phyloP scores from a whole-genome alignment of 2,113 vertebrate species.

The Lonchura striata region DNA sequence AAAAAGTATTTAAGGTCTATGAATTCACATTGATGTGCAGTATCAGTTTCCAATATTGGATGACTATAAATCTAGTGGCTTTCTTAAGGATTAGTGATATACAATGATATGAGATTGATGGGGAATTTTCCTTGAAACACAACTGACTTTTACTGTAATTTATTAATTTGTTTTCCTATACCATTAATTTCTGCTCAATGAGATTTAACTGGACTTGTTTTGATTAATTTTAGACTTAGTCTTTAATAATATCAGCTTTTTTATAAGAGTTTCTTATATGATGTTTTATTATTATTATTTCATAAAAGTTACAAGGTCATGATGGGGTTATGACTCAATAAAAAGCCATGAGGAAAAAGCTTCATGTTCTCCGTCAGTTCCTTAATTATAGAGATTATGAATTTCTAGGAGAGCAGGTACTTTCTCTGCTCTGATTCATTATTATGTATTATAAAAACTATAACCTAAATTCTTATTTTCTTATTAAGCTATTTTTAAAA shows the following conservation, averaged over 20 bases:
- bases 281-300: not conserved
- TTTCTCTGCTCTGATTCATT: not conserved
- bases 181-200: not conserved
- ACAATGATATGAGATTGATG: accelerated
- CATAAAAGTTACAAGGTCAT: not conserved
- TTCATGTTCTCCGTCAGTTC: not conserved
- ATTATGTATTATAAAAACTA: not conserved
- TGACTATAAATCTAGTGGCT: not conserved
- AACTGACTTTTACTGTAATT: not conserved
- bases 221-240: not conserved
- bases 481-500: not conserved
- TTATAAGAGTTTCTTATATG: not conserved
- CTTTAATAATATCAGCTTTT: not conserved
- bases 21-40: not conserved
- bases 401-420: not conserved
- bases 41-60: not conserved
- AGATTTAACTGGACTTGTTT: not conserved
- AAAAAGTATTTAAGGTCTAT: not conserved
- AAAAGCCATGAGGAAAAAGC: not conserved
- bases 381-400: not conserved
- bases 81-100: not conserved
- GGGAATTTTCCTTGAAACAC: not conserved
- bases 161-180: not conserved
- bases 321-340: not conserved
- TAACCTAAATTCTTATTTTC: not conserved